A percentile compares a stretch with the other conserved stretches of the same genome.
phyloP scores from a whole-genome alignment of 2,797 vertebrate species.

The Jordanella pulchra region DNA sequence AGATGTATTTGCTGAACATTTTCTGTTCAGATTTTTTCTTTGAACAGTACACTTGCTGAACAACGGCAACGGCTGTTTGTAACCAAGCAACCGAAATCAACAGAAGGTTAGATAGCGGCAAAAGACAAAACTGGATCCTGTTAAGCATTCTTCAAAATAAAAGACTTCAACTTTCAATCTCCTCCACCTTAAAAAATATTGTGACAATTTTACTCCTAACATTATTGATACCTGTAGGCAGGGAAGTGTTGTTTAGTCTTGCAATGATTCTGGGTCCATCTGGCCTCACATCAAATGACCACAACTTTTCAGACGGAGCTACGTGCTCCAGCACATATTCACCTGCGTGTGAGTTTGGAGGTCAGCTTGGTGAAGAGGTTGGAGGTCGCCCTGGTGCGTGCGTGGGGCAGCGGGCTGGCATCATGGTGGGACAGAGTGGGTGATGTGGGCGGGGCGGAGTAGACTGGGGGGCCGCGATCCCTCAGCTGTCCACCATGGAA shows the following conservation, averaged over 20 bases:
- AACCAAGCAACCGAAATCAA: too few relatives aligned
- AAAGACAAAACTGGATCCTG: too few relatives aligned
- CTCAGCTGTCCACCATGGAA: constrained; percentile 93
- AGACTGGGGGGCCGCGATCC: constrained; percentile 84
- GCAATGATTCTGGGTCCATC: neutral
- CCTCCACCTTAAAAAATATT: neutral
- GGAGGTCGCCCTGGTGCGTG: constrained; percentile 87
- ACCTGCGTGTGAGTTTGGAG: constrained; percentile 96
- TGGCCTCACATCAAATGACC: neutral
- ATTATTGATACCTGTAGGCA: neutral
- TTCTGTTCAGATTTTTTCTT: too few relatives aligned
- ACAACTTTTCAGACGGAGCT: neutral
- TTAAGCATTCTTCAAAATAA: too few relatives aligned
- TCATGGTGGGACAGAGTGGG: constrained; percentile 89
- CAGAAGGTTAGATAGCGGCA: too few relatives aligned
- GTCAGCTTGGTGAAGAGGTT: constrained; percentile 97
- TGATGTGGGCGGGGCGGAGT: constrained; percentile 88
- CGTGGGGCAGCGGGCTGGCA: constrained; percentile 82
- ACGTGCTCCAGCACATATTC: constrained; percentile 34
- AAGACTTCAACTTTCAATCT: neutral
- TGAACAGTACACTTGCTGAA: too few relatives aligned
- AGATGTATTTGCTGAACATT: too few relatives aligned
- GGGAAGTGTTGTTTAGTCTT: neutral
- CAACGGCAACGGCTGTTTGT: too few relatives aligned
- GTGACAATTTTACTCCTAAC: neutral